Evolutionary conservation across 2,888 invertebrate species (phyloP), one percentile per base, ranked within the genome.

Genomic region (Acanthosepion esculentum): DNA sequence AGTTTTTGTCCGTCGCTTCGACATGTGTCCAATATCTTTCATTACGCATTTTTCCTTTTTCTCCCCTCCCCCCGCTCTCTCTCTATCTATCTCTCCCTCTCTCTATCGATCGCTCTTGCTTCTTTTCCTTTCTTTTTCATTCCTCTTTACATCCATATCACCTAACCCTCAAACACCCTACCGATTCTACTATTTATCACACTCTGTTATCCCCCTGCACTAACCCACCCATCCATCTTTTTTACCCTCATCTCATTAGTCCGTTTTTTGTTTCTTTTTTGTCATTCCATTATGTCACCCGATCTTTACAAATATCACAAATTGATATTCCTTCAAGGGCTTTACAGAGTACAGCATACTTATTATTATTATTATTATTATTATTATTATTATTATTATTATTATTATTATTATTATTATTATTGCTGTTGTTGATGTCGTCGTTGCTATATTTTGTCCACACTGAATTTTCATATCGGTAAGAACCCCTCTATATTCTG

Each of bases 381-480:
- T n/a, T 78, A 78, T 29, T 78, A 78, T 78, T 78, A 78, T 29
- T 78, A 78, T 78, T 78, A 78, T 78, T 78, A 78, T 78, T n/a
- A 78, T 8, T 26, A 64, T 26, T 26, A 29, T 64, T 64, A 29
- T 26, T 64, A 64, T 29, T 64, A 64, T 64, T 29, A 64, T 26
- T 26, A 50, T 50, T 50, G 15, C 10, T 15, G 15, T 0, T 50
- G 50, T 15, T 50, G 10, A 7, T 8, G 15, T 15, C 7, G 8
- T 50, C 50, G 15, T 50, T 50, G 8, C 50, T 50, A 6, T 15
- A 50, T 15, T 50, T 50, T 50, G 10, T 50, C 50, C 8, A 50
- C 50, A 0, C 50, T 15, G 10, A 50, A 15, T 8, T 41, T 41
- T 41, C 41, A 41, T 2, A 41, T 41, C 41, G 41, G 41, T 41